These are phyloP conservation scores for Aphidius colemani DNA, from an alignment of 2,888 invertebrate species.

Conservation along the genomic window DNA sequence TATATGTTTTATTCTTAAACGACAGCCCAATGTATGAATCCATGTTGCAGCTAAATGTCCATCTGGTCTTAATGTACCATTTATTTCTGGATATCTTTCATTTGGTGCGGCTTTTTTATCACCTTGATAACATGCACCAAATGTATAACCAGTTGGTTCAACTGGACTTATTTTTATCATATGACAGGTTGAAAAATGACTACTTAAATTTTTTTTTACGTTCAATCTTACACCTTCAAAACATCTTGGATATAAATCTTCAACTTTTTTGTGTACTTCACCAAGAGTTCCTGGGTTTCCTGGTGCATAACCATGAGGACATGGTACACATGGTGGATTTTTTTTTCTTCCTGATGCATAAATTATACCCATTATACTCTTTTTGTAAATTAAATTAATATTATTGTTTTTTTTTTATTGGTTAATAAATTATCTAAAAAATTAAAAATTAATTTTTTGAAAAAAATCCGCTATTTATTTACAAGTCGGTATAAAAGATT, in stretches of 20 bases:
- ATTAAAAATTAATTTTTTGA: no score
- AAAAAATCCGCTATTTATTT: no score
- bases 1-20: constrained; percentile 47
- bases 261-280: constrained; percentile 53
- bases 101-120: constrained; percentile 45
- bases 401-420: not conserved
- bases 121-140: constrained; percentile 49
- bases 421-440: not conserved
- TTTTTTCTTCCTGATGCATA: constrained; percentile 38
- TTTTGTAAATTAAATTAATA: not conserved
- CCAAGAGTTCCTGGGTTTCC: constrained; percentile 56
- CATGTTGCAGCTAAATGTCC: constrained; percentile 50
- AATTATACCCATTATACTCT: constrained; percentile 39
- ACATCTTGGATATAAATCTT: constrained; percentile 49
- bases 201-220: constrained; percentile 46
- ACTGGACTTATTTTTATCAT: constrained; percentile 46
- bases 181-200: constrained; percentile 49
- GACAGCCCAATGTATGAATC: constrained; percentile 51
- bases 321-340: constrained; percentile 39
- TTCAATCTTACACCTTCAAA: constrained; percentile 51
- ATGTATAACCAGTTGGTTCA: constrained; percentile 52
- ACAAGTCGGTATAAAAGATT: no score
- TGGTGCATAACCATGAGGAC: constrained; percentile 41
- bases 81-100: constrained; percentile 50
- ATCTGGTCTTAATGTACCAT: constrained; percentile 49